These are phyloP conservation scores for Smithornis capensis DNA, from an alignment of 2,113 vertebrate genomes.

Conservation along the genomic window DNA sequence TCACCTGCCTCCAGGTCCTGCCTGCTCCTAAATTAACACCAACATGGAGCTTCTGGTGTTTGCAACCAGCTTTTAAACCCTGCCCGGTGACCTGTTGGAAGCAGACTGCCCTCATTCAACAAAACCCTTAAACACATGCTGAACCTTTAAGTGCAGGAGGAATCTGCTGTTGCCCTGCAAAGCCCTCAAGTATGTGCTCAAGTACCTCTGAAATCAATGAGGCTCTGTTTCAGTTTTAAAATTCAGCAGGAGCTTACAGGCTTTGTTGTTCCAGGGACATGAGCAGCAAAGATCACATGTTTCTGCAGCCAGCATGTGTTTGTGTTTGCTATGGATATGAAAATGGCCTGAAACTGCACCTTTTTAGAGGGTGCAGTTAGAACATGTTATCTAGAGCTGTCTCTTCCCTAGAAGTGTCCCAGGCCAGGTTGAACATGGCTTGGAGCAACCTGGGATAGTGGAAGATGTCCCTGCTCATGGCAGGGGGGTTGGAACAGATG, in stretches of 20 bases:
- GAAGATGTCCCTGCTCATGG: neutral
- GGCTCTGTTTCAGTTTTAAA: neutral
- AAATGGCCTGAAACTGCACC: neutral
- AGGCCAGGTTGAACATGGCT: neutral
- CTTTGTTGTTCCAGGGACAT: neutral
- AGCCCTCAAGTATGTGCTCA: neutral
- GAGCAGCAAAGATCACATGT: neutral
- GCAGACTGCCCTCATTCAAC: neutral
- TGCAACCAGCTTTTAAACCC: neutral
- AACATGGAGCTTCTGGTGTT: neutral
- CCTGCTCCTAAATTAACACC: neutral
- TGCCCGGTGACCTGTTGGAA: neutral
- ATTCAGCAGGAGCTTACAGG: neutral
- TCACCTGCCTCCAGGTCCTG: neutral
- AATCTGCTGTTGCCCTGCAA: neutral
- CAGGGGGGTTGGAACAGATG: neutral
- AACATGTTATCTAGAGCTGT: neutral
- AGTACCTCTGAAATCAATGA: slow-evolving; percentile 18
- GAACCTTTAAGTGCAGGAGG: neutral
- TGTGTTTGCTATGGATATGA: neutral
- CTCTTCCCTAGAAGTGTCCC: neutral
- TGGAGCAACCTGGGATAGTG: neutral
- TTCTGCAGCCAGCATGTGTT: neutral
- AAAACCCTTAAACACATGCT: neutral
- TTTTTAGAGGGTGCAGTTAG: neutral